Conservation (phyloP, 2,113 vertebrate species). For the Loxodonta africana region DNA sequence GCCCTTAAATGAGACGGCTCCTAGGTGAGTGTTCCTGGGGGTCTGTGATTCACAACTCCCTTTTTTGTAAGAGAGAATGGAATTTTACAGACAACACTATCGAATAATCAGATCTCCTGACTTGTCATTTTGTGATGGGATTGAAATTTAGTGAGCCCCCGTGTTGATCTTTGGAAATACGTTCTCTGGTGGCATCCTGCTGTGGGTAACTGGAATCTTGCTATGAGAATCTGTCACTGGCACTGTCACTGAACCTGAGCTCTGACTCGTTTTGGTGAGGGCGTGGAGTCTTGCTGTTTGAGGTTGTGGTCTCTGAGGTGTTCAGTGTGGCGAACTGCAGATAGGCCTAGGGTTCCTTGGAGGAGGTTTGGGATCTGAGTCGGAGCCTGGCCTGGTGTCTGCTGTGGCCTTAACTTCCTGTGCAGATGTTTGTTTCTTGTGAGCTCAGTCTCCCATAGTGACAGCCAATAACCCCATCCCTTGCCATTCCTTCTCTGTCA, state of each 20-base stretch:
- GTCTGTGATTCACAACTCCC: neutral
- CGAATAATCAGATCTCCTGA: neutral
- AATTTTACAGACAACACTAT: constrained; percentile 46
- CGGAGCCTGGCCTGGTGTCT: accelerated
- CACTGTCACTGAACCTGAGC: neutral
- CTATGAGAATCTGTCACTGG: neutral
- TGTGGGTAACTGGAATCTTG: neutral
- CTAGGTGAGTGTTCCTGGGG: constrained; percentile 91
- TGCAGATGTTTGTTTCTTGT: neutral
- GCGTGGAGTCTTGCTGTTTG: neutral
- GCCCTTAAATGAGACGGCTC: constrained; percentile 98
- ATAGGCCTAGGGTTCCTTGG: neutral
- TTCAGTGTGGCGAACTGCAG: neutral
- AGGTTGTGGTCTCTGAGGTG: accelerated
- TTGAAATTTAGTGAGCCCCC: neutral
- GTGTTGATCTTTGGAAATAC: neutral
- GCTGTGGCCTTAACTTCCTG: accelerated
- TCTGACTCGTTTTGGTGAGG: neutral
- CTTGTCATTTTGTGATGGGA: constrained; percentile 8
- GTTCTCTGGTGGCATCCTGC: neutral
- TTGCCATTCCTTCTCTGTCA: neutral
- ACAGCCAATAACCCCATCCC: too few relatives aligned
- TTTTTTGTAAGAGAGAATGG: neutral
- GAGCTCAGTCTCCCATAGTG: accelerated
- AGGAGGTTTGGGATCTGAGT: accelerated